Evolutionary conservation across 1,140 invertebrate species (phyloP).

Genomic region (Rhizoglyphus robini): DNA sequence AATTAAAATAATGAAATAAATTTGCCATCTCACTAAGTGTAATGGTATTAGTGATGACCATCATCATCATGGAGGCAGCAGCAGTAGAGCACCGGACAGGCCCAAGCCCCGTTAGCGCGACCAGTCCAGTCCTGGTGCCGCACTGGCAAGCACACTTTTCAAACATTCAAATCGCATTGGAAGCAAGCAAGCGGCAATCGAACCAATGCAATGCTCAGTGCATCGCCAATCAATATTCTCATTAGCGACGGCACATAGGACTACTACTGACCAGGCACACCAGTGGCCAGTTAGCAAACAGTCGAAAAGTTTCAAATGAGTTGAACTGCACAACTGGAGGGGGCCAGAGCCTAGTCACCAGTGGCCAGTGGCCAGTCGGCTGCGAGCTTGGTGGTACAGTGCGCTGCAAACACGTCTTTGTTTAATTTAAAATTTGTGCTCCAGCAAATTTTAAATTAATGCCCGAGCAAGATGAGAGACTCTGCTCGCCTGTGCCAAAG

Average conservation of each 20-base stretch:
- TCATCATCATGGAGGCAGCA: too few species aligned
- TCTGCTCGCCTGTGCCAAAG: neutral
- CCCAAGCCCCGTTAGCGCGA: too few species aligned
- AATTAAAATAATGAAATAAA: too few species aligned
- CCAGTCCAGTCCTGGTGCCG: too few species aligned
- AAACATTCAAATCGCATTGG: too few species aligned
- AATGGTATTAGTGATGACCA: too few species aligned
- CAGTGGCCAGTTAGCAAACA: neutral
- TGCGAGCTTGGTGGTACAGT: neutral
- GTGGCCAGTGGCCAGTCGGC: neutral
- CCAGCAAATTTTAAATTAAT: slow-evolving; percentile 14
- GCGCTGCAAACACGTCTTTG: slow-evolving; percentile 9
- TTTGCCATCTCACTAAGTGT: too few species aligned
- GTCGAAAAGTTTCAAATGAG: slow-evolving; percentile 10
- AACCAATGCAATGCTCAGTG: neutral
- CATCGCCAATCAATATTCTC: neutral
- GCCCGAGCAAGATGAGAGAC: too few species aligned
- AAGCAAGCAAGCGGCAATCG: neutral
- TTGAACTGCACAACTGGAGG: neutral
- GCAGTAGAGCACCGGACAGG: too few species aligned
- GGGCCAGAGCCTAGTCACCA: neutral
- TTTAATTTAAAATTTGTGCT: slow-evolving; percentile 15
- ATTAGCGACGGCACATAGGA: neutral
- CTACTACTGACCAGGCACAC: neutral
- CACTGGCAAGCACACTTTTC: too few species aligned